Evolutionary conservation across 2,888 invertebrate species (phyloP), one percentile per base, ranked within the genome.

Genomic region (Thelaira solivaga): DNA sequence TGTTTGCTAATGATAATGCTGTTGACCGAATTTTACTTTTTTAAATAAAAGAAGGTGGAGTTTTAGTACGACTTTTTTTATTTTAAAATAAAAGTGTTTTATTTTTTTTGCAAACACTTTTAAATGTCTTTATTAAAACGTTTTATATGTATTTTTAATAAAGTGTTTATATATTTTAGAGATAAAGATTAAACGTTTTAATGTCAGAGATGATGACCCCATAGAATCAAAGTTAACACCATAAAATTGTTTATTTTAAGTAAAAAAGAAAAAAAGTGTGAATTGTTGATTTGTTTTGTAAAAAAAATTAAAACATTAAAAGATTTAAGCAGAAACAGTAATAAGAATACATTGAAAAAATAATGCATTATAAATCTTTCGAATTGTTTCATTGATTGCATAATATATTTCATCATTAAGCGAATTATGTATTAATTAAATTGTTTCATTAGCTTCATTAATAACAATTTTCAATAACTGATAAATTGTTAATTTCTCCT

Each of bases 101-200:
- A n/a, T n/a, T n/a, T n/a, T n/a, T n/a, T n/a, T n/a, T n/a, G n/a
- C n/a, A n/a, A n/a, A n/a, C n/a, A 67, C 51, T 67, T 61, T 43
- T 61, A 31, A 67, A 16, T 31, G 49, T 34, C 55, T 65, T 26
- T 26, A 74, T 41, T 53, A 78, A 65, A 65, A 78, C 69, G 69
- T 65, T 74, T 78, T 65, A 78, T 59, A 57, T 34, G 57, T 34
- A 13, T 77, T 68, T 68, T 77, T 51, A 65, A 74, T 64, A 53
- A 65, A 64, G 73, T 78, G 77, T 78, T 78, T 78, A 68, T 59
- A 74, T 61, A 47, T 69, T 64, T 59, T 18, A 24, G 22, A 43
- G 41, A 64, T 64, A 64, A 53, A 65, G 64, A 73, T 78, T 71
- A 61, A 78, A 71, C 10, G 53, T 39, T 67, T 67, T 64, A 59